phyloP scores from a whole-genome alignment of 1,140 invertebrate genomes.

The Akabosia matsudoensis region DNA sequence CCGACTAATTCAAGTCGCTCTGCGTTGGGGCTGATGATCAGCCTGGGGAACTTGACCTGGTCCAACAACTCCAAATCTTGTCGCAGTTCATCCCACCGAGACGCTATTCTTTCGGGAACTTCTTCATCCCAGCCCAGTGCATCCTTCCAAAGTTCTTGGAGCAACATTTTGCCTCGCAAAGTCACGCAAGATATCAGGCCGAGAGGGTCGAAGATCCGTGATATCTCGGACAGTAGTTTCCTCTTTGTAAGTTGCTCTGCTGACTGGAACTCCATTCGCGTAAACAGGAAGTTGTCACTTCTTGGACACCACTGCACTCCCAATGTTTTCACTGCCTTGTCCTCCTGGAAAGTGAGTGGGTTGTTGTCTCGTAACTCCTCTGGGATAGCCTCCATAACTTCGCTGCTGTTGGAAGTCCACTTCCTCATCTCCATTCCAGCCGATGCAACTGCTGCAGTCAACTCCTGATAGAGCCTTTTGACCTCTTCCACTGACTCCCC shows the following conservation, averaged over 20 bases:
- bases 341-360: neutral
- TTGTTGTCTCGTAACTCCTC: conserved; percentile 13
- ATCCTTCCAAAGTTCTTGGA: conserved; percentile 26
- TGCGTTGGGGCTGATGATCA: neutral
- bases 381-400: neutral
- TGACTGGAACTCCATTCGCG: neutral
- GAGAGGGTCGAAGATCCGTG: conserved; percentile 31
- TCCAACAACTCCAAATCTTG: neutral
- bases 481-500: neutral
- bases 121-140: neutral
- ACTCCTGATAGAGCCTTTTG: neutral
- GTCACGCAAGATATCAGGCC: conserved; percentile 23
- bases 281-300: conserved; percentile 28
- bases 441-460: neutral
- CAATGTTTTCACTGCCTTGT: conserved; percentile 29
- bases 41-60: neutral
- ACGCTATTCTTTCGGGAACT: neutral
- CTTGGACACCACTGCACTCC: conserved; percentile 38
- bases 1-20: conserved; percentile 47
- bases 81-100: neutral
- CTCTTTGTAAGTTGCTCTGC: conserved; percentile 20
- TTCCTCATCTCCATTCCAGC: neutral
- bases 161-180: conserved; percentile 11
- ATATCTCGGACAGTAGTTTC: conserved; percentile 2
- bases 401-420: conserved; percentile 8